A percentile compares a stretch with the other conserved stretches of the same genome.
These are phyloP conservation scores for Eupelmus urozonus DNA, from an alignment of 2,888 invertebrate genomes.

Conservation along the genomic window DNA sequence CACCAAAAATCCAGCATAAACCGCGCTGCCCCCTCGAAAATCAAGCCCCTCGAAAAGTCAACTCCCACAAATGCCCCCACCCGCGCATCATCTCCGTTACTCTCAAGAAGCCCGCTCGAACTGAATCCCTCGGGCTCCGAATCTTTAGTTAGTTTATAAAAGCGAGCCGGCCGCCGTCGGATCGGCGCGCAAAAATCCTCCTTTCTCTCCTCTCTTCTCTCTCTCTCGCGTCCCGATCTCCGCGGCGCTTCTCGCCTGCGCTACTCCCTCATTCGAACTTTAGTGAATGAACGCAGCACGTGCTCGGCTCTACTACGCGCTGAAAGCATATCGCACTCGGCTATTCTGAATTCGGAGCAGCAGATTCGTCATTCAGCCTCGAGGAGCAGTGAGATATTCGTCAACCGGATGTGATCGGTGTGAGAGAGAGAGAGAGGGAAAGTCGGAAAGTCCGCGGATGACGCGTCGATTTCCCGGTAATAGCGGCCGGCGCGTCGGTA, in stretches of 20 bases:
- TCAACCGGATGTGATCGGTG: constrained; percentile 33
- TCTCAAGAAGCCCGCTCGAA: background rate
- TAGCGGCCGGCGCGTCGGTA: background rate
- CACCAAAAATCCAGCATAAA: background rate
- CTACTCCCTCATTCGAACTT: constrained; percentile 11
- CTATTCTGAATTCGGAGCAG: background rate
- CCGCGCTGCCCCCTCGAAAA: constrained; percentile 19
- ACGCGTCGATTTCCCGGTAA: constrained; percentile 48
- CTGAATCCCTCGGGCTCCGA: background rate
- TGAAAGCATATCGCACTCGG: too few relatives aligned
- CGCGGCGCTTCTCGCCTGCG: background rate
- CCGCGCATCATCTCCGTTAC: too few relatives aligned
- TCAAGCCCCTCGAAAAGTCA: constrained; percentile 10
- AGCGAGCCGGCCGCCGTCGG: background rate
- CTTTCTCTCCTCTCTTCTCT: background rate
- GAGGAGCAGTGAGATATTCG: background rate
- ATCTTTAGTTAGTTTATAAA: constrained; percentile 38
- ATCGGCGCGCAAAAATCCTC: constrained; percentile 21
- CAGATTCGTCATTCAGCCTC: background rate
- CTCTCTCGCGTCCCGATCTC: background rate
- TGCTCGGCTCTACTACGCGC: background rate
- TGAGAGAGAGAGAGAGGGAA: constrained; percentile 26
- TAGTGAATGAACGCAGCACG: constrained; percentile 49
- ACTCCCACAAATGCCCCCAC: constrained; percentile 39
- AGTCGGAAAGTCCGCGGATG: constrained; percentile 55